These are phyloP conservation scores for Pediacus dermestoides DNA, from an alignment of 2,888 invertebrate genomes.

Conservation along the genomic window DNA sequence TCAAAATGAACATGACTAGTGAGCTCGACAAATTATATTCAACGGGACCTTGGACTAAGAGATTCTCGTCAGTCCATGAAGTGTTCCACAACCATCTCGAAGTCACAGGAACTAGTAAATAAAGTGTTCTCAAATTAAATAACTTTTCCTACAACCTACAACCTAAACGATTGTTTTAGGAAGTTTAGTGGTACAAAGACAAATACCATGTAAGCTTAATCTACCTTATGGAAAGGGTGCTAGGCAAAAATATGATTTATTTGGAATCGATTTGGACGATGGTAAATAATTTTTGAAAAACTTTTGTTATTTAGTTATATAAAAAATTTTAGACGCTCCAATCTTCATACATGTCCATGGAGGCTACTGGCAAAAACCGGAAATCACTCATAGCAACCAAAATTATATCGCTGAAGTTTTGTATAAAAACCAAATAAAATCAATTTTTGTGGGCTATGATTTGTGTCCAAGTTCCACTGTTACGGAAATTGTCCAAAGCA, in stretches of 20 bases:
- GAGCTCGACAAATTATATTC: no score
- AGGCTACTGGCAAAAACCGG: constrained; percentile 76
- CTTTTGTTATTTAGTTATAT: no score
- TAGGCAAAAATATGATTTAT: constrained; percentile 67
- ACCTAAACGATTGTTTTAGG: no score
- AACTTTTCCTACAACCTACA: no score
- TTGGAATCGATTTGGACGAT: constrained; percentile 63
- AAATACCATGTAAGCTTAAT: constrained; percentile 58
- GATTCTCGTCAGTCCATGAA: no score
- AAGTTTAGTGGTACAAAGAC: constrained; percentile 56
- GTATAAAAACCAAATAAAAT: constrained; percentile 64
- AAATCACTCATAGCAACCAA: constrained; percentile 26
- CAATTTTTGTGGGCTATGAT: constrained; percentile 74
- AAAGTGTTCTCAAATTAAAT: no score
- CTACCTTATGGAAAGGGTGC: constrained; percentile 63
- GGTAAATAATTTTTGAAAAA: constrained; percentile 55
- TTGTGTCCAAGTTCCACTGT: constrained; percentile 68
- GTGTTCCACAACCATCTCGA: no score
- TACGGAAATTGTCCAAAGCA: constrained; percentile 61
- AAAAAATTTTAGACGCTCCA: constrained; percentile 74
- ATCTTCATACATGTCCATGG: constrained; percentile 83
- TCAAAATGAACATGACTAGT: no score
- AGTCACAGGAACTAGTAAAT: no score
- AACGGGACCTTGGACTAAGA: no score
- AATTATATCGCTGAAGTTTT: constrained; percentile 42